Evolutionary conservation across 2,113 vertebrate genomes (phyloP).

Genomic region (Cyphomyrus plagiostoma): DNA sequence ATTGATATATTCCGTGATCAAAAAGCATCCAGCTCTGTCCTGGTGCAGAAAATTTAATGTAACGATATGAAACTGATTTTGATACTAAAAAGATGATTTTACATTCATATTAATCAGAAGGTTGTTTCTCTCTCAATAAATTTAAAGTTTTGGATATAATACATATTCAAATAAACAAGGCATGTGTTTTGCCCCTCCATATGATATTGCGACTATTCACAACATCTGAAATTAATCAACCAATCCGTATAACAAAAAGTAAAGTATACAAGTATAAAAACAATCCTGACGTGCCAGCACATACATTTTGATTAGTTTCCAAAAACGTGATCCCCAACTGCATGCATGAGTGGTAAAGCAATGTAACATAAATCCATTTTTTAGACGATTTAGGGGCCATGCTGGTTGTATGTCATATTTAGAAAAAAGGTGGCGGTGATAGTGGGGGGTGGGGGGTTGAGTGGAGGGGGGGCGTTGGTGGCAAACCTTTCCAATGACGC

Average conservation of each 20-base stretch:
- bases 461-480: background rate
- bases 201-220: background rate
- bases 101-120: background rate
- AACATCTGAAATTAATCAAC: background rate
- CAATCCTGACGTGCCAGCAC: background rate
- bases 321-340: background rate
- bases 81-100: background rate
- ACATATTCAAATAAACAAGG: background rate
- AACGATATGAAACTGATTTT: background rate
- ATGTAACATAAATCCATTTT: background rate
- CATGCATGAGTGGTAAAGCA: background rate
- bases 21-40: background rate
- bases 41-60: background rate
- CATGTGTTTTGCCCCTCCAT: background rate
- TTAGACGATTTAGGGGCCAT: background rate
- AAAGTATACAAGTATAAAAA: background rate
- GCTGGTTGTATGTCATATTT: background rate
- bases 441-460: background rate
- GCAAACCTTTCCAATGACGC: conserved; percentile 20
- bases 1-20: background rate
- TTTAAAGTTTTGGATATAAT: background rate
- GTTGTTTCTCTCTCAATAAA: background rate
- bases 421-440: background rate
- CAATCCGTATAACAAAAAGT: background rate
- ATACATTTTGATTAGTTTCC: background rate